A percentile compares a stretch with the other conserved stretches of the same genome.
phyloP scores from a whole-genome alignment of 2,888 invertebrate genomes.

The Lasioglossum marginatum region DNA sequence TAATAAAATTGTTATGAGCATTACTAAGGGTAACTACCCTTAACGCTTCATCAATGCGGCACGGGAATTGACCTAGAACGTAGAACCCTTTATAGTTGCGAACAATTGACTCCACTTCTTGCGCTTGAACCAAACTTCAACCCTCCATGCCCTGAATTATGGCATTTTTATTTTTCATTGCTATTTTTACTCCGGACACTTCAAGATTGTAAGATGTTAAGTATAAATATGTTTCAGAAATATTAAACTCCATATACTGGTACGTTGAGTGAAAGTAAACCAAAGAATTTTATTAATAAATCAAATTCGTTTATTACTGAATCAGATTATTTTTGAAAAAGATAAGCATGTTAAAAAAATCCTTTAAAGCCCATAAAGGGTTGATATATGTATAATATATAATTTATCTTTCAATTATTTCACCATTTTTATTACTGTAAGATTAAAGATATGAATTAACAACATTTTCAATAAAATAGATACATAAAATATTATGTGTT shows the following conservation, averaged over 20 bases:
- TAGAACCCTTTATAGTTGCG: neutral
- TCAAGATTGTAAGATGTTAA: neutral
- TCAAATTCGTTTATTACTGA: too few species aligned
- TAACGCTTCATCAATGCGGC: neutral
- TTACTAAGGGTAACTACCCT: neutral
- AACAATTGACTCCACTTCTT: neutral
- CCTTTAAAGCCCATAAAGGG: too few species aligned
- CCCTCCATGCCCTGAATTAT: neutral
- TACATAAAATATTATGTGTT: too few species aligned
- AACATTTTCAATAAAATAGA: neutral
- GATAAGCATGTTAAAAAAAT: too few species aligned
- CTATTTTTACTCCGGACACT: neutral
- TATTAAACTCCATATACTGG: neutral
- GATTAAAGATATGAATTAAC: neutral
- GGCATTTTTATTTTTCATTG: neutral
- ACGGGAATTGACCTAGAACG: slow-evolving; percentile 13
- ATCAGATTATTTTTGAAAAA: too few species aligned
- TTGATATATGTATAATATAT: too few species aligned
- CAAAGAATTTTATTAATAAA: neutral
- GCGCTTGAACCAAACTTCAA: neutral
- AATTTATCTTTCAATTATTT: too few species aligned
- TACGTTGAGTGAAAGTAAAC: neutral
- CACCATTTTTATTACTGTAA: neutral
- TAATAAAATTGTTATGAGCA: slow-evolving; percentile 9
- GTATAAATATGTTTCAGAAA: neutral